These are phyloP conservation scores for Pediacus dermestoides DNA, from an alignment of 2,888 invertebrate species.

Conservation along the genomic window DNA sequence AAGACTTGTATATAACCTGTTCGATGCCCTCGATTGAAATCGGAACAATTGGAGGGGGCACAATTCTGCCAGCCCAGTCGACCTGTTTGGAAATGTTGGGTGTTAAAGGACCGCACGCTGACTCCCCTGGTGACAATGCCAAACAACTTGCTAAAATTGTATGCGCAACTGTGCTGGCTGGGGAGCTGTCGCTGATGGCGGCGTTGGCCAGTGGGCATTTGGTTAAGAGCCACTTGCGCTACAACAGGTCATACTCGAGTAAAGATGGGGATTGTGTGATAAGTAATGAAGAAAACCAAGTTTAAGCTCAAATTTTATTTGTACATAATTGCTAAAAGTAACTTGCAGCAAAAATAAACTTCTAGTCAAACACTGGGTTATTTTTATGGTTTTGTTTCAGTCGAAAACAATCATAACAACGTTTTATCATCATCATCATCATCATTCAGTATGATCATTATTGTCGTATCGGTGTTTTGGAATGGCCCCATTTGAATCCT, in stretches of 20 bases:
- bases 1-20: constrained; percentile 86
- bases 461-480: too few relatives aligned
- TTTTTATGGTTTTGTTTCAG: too few relatives aligned
- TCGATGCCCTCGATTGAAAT: constrained; percentile 97
- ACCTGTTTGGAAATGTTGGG: constrained; percentile 85
- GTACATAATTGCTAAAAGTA: too few relatives aligned
- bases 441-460: too few relatives aligned
- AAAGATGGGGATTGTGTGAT: constrained; percentile 20
- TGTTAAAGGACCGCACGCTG: constrained; percentile 67
- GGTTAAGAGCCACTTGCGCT: constrained; percentile 91
- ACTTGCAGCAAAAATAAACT: too few relatives aligned
- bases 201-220: constrained; percentile 92
- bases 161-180: constrained; percentile 92
- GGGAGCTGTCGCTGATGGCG: constrained; percentile 93
- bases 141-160: constrained; percentile 81
- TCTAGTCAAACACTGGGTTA: too few relatives aligned
- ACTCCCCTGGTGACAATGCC: constrained; percentile 82
- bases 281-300: too few relatives aligned
- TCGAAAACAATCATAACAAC: too few relatives aligned
- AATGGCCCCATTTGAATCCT: too few relatives aligned
- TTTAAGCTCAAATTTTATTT: too few relatives aligned
- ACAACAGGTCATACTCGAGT: constrained; percentile 69
- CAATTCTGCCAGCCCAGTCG: constrained; percentile 83
- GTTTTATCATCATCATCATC: too few relatives aligned
- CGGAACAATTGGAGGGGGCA: constrained; percentile 94